Percentiles rank a stretch among this genome's conserved stretches.
Evolutionary conservation across 2,113 vertebrate species (phyloP).

Genomic region (Psephotus haematonotus): DNA sequence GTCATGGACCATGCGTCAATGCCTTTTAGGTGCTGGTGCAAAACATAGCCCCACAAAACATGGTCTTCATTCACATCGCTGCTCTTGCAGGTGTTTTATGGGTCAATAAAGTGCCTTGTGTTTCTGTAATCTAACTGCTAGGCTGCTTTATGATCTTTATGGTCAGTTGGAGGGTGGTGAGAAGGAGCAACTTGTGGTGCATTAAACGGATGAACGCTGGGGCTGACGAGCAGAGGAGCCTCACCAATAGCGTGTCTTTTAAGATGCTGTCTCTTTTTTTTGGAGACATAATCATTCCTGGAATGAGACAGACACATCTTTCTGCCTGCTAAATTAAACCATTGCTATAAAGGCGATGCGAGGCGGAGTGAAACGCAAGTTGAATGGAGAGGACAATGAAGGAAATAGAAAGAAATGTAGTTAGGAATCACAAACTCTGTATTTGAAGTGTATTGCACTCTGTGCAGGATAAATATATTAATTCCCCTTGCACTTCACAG

Average conservation of each 20-base stretch:
- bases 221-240: background rate
- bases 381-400: conserved; percentile 1
- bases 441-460: background rate
- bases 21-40: conserved; percentile 18
- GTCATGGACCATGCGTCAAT: background rate
- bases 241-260: background rate
- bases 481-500: conserved; percentile 44
- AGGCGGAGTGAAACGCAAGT: background rate
- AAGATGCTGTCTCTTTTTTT: background rate
- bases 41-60: conserved; percentile 23
- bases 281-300: background rate
- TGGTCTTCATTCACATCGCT: conserved; percentile 25
- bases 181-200: background rate
- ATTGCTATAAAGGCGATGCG: background rate
- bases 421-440: background rate
- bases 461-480: conserved; percentile 32
- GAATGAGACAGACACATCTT: background rate
- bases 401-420: background rate
- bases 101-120: conserved; percentile 33
- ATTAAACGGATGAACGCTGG: background rate
- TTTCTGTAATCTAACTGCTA: conserved; percentile 46
- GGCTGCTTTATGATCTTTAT: conserved; percentile 35
- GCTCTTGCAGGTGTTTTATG: conserved; percentile 37
- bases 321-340: conserved; percentile 10
- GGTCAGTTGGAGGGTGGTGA: background rate